Base-by-base conservation (phyloP, 2,113 vertebrate genomes). In the Muntiacus reevesi region DNA sequence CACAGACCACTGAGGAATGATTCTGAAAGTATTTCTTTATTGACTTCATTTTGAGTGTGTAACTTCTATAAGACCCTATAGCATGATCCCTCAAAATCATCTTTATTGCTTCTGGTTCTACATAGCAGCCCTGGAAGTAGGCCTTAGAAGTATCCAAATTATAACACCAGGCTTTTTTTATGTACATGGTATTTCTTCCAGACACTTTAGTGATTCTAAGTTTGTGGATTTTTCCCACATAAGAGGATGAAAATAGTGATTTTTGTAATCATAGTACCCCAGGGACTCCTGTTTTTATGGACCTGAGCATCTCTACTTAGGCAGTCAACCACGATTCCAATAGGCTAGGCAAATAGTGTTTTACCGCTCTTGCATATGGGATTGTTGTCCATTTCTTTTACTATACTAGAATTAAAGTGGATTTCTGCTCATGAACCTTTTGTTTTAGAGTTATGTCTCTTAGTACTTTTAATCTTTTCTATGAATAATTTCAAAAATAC, bases 311-410 rank as follows among this genome's bases (percentile, higher is more conserved):
- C 30, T 62, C 19, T 45, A 2, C 12, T 40, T 92, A 88, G 60
- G 62, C 30, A 78, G 47, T 45, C 57, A 57, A 25, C 40, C 47
- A 84, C 11, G 50, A 40, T 87, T 93, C 27, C 36, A 89, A 93
- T 43, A 90, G 50, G 21, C 33, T 36, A 16, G 23, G 21, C 40
- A 93, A 79, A n/a, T 36, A 30, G 47, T 47, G n/a, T 86, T 87
- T 88, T 55, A 62, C 55, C 17, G 5, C 30, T 71, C 9, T 85
- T 81, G 14, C n/a, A 33, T 85, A 86, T 74, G 90, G 67, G 30
- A 81, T 97, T 67, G 45, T 92, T 89, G 43, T 23, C 27, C 33
- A 79, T 67, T 91, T 84, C n/a, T 87, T 97, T 78, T 57, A 85
- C 33, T 79, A 1, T 83, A 28, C 50, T 86, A 50, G 52, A 79